Evolutionary conservation across 2,888 invertebrate genomes (phyloP).

Genomic region (Hanleya hanleyi): DNA sequence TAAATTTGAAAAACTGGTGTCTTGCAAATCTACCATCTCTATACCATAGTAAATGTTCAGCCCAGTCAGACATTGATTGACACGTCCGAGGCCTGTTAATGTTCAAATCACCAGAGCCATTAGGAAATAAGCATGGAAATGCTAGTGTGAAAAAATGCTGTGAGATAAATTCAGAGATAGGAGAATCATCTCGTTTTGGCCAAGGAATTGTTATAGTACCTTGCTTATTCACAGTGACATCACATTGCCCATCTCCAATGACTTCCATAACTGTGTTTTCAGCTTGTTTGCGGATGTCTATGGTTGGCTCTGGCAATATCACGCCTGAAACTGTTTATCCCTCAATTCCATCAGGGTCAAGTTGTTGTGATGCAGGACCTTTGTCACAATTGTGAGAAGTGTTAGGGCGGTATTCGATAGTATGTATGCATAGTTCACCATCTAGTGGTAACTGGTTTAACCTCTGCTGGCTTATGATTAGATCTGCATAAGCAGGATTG

Average conservation of each 20-base stretch:
- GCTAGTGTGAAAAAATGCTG: constrained; percentile 20
- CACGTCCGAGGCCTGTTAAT: no score
- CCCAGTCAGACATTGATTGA: no score
- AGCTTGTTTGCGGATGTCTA: no score
- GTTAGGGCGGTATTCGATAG: constrained; percentile 10
- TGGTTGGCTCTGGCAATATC: constrained; percentile 12
- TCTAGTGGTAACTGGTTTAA: no score
- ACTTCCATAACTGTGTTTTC: constrained; percentile 3
- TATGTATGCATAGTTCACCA: constrained; percentile 7
- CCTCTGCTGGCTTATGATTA: constrained; percentile 15
- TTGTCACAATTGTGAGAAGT: neutral
- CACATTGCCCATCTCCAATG: neutral
- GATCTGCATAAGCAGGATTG: constrained; percentile 27
- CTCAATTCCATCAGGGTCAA: neutral
- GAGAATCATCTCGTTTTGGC: constrained; percentile 19
- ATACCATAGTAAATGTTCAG: no score
- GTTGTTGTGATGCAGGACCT: constrained; percentile 16
- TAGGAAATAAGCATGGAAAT: no score
- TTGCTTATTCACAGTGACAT: constrained; percentile 15
- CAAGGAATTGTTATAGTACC: no score
- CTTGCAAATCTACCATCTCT: no score
- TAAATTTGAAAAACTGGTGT: no score
- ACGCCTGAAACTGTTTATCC: constrained; percentile 6
- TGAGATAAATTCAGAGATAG: neutral
- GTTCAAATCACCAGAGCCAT: constrained; percentile 14